Evolutionary conservation across 1,140 invertebrate species (phyloP), one percentile per base, ranked within the genome.

Genomic region (Chlorops oryzae): DNA sequence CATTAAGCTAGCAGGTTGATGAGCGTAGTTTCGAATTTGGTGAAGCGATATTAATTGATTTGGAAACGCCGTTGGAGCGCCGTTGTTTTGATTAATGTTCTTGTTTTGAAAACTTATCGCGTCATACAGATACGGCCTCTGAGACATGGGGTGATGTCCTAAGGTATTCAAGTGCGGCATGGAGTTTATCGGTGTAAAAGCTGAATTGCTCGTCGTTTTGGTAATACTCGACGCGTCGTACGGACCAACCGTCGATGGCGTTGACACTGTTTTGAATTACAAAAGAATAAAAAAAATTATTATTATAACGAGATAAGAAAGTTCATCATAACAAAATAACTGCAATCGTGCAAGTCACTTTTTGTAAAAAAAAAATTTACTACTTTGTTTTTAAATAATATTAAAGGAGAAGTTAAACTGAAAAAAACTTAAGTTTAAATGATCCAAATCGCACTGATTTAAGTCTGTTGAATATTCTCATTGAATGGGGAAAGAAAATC

Each of bases 21-120:
- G 90, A 50, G 92, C 91, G 75, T 96, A 96, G 74, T 96, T 98
- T 62, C 92, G 82, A 60, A 96, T 96, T 76, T 96, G 93, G 74
- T 96, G 92, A 39, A 98, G 79, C 57, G 92, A 95, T 66, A 96
- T 93, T 65, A 96, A 78, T 72, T 96, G 92, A 74, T 96, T 96
- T 44, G 92, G 92, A 73, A 93, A 95, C 50, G 83, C 83, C 62
- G 85, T 88, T 49, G 84, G 78, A 35, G 66, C 65, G 34, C 74
- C 74, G 62, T 80, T 81, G 44, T 69, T 70, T 23, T 70, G 61
- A 45, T 65, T 66, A 28, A 57, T 51, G 32, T 57, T 57, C 58
- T 72, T 72, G 48, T 72, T 72, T 74, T 81, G 83, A 78, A 90
- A 90, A 59, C 87, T 88, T 61, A 96, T 83, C 20, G 92, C 89